Percentiles rank a stretch among this genome's conserved stretches.
These are phyloP conservation scores for Nephrotoma guestfalica DNA, from an alignment of 2,888 invertebrate genomes.

Conservation along the genomic window DNA sequence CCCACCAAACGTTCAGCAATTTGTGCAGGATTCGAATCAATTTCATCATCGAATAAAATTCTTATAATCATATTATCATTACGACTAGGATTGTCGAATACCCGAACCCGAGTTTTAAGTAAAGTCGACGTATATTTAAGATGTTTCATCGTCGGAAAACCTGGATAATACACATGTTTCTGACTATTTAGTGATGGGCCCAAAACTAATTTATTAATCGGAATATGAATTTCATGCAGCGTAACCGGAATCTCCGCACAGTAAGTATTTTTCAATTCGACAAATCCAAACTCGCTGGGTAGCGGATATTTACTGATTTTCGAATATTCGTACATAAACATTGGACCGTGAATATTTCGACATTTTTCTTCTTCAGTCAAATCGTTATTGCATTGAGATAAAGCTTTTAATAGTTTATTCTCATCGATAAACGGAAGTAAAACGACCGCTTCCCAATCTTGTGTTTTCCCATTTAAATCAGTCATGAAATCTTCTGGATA, in stretches of 20 bases:
- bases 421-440: constrained; percentile 89
- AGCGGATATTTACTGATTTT: constrained; percentile 40
- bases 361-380: constrained; percentile 53
- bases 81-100: constrained; percentile 74
- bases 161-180: constrained; percentile 62
- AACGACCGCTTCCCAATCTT: constrained; percentile 94
- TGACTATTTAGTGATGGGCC: constrained; percentile 56
- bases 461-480: constrained; percentile 89
- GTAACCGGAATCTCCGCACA: constrained; percentile 22
- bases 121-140: constrained; percentile 29
- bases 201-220: constrained; percentile 41
- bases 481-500: constrained; percentile 85
- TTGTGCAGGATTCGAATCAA: constrained; percentile 32
- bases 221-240: constrained; percentile 31
- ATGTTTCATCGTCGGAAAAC: constrained; percentile 86
- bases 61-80: constrained; percentile 70
- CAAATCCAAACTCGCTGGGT: constrained; percentile 41
- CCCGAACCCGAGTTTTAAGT: constrained; percentile 58
- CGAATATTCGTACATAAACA: constrained; percentile 61
- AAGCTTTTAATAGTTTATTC: constrained; percentile 44
- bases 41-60: constrained; percentile 32
- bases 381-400: constrained; percentile 49
- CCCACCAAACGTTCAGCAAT: constrained; percentile 53
- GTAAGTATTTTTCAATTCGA: constrained; percentile 14
- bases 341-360: constrained; percentile 77